Base-by-base conservation (phyloP, 2,113 vertebrate species). In the Esox niger region DNA sequence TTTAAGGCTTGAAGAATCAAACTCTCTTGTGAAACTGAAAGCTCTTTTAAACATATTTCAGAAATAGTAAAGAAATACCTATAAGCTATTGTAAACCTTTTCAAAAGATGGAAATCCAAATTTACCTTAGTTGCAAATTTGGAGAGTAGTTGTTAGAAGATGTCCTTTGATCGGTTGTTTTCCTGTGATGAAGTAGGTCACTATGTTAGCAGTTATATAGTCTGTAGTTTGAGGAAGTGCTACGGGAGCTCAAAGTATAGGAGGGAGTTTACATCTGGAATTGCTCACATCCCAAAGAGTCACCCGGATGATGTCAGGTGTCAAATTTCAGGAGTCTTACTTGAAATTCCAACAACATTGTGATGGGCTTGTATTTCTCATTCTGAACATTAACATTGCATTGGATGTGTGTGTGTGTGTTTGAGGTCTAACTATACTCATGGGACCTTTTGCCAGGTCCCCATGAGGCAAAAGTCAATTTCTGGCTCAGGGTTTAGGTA, bases 221-320 rank as follows among this genome's bases (percentile, higher is more conserved):
- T 33, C 2, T 1, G 15, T 31, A 66, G 46, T 88, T 84, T 88
- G 76, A 87, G 90, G 91, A 92, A 92, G 88, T 88, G 13, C 26
- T 35, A 0, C 43, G 72, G 38, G 77, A 58, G 64, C 29, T 23
- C 57, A 25, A 23, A 49, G 31, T 73, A 52, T 2, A 54, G 61
- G 81, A 73, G 77, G 74, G 75, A 64, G 29, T 76, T 72, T 68
- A 78, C 88, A 88, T 87, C 74, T 89, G 91, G 84, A 88, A 85
- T 83, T 64, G 27, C 68, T 88, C 57, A 2, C 67, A 58, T 17
- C 47, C 23, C 58, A 52, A 32, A 54, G 17, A 29, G 43, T 26
- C 5, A n/a, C 71, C 21, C 46, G 64, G 66, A 84, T 88, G 85
- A 85, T 81, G 88, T 87, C 83, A 87, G 76, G 84, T 75, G 77